A percentile compares a stretch with the other conserved stretches of the same genome.
Conservation (phyloP, 2,888 invertebrate genomes). For the Aspidapion aeneum region DNA sequence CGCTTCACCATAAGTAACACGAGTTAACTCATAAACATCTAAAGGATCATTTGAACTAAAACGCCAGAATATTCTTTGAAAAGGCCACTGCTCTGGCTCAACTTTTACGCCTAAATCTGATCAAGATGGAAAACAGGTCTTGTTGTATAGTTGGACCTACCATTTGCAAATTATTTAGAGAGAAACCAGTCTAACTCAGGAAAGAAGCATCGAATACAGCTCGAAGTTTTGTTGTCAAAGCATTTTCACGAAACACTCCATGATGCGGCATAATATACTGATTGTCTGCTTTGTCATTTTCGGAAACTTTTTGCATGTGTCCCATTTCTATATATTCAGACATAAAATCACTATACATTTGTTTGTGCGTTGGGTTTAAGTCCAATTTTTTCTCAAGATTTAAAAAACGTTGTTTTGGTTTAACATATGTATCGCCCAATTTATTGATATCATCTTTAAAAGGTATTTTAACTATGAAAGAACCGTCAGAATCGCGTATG, state of each 20-base stretch:
- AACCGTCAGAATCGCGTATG: background rate
- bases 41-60: background rate
- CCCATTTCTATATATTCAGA: background rate
- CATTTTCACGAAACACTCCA: conserved; percentile 12
- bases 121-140: conserved; percentile 14
- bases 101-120: conserved; percentile 9
- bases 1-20: conserved; percentile 2
- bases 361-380: background rate
- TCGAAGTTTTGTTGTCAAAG: conserved; percentile 18
- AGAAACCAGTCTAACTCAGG: conserved; percentile 11
- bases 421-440: background rate
- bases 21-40: conserved; percentile 2
- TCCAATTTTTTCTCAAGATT: background rate
- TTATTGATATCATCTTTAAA: conserved; percentile 1
- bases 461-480: background rate
- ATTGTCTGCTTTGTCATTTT: background rate
- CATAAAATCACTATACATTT: background rate
- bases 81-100: conserved; percentile 4
- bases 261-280: conserved; percentile 20
- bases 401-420: background rate
- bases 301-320: conserved; percentile 13
- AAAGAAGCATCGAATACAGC: conserved; percentile 18
- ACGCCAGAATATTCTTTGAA: conserved; percentile 11
- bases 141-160: conserved; percentile 16
- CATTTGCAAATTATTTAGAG: conserved; percentile 17